Evolutionary conservation across 2,797 vertebrate genomes (phyloP).

Genomic region (Galagoides demidoff): DNA sequence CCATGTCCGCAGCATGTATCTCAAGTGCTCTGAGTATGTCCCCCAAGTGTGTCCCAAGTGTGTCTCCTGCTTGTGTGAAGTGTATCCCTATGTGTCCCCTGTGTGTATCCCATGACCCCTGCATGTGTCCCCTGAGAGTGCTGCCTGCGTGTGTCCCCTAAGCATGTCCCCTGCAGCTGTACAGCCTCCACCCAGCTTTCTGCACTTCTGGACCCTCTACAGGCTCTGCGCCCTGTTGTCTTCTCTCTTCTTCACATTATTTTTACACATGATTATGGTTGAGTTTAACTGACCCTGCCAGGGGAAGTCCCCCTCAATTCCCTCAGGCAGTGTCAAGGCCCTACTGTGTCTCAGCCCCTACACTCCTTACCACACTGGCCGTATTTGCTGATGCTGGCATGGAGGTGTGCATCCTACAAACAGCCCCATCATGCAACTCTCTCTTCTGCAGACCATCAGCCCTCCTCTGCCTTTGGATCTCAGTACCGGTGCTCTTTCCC

Average conservation of each 20-base stretch:
- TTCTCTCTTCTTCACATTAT: neutral
- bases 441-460: neutral
- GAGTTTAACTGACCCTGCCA: neutral
- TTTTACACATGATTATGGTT: neutral
- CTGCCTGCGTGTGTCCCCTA: neutral
- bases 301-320: neutral
- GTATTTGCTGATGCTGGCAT: neutral
- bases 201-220: neutral
- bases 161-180: neutral
- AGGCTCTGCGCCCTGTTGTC: neutral
- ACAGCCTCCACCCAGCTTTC: neutral
- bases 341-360: accelerated
- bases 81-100: too few species aligned
- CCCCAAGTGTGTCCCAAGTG: too few species aligned
- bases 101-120: too few species aligned
- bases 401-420: neutral
- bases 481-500: neutral
- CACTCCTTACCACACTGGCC: neutral
- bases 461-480: neutral
- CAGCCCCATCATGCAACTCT: neutral
- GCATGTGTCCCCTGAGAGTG: too few species aligned
- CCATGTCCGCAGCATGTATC: too few species aligned
- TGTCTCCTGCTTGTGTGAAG: too few species aligned
- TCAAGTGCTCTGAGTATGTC: too few species aligned
- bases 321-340: neutral